Evolutionary conservation across 2,113 vertebrate species (phyloP).

Genomic region (Drymodes brunneopygia): DNA sequence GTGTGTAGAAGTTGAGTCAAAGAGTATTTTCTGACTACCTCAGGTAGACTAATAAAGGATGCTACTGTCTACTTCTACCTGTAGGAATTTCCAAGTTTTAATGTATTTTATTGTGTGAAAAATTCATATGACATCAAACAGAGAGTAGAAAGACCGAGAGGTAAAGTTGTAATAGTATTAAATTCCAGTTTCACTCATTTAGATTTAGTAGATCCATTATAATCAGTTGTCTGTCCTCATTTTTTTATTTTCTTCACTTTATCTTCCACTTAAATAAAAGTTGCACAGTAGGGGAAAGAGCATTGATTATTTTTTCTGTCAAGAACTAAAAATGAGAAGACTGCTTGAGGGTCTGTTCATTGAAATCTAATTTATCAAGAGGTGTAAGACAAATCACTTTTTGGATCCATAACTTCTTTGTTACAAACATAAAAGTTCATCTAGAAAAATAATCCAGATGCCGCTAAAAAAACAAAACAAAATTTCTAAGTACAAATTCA

Average conservation of each 20-base stretch:
- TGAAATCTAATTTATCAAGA: not conserved
- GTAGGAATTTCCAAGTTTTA: not conserved
- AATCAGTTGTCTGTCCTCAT: not conserved
- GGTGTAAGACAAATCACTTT: not conserved
- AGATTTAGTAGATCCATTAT: not conserved
- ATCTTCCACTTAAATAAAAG: not conserved
- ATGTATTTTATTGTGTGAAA: not conserved
- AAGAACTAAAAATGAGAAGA: not conserved
- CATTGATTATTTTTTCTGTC: not conserved
- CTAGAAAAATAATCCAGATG: not conserved
- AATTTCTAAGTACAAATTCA: not conserved
- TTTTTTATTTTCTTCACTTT: not conserved
- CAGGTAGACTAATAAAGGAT: not conserved
- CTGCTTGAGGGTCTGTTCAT: not conserved
- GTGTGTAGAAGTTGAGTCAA: not conserved
- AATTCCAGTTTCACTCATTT: not conserved
- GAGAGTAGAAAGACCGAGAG: not conserved
- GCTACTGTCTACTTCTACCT: not conserved
- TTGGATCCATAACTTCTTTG: not conserved
- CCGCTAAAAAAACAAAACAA: not conserved
- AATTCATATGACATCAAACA: not conserved
- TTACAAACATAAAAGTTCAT: not conserved
- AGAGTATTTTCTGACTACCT: not conserved
- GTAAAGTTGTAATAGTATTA: not conserved
- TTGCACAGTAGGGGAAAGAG: not conserved